Conservation (phyloP, 2,888 invertebrate species). For the Cyclophora punctaria region DNA sequence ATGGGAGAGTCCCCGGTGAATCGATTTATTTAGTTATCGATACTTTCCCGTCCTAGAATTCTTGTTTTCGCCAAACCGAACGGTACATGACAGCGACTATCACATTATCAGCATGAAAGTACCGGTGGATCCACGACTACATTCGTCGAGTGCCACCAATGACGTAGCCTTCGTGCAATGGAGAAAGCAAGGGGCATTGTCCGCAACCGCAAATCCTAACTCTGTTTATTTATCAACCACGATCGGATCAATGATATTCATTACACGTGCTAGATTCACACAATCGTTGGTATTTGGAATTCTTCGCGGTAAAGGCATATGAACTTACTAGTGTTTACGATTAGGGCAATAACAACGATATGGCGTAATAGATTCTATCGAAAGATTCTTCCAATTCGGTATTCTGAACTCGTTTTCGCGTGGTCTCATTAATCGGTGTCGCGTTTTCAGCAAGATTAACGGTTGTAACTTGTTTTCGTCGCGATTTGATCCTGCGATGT, state of each 20-base stretch:
- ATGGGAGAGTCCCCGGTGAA: not conserved
- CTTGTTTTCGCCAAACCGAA: conserved; percentile 40
- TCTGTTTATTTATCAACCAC: conserved; percentile 57
- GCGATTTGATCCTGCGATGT: conserved; percentile 38
- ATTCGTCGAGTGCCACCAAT: conserved; percentile 20
- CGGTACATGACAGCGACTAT: conserved; percentile 33
- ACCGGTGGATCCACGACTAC: conserved; percentile 48
- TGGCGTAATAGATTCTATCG: conserved; percentile 10
- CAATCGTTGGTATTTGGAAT: conserved; percentile 60
- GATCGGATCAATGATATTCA: conserved; percentile 54
- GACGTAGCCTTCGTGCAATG: not conserved
- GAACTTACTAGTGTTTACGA: conserved; percentile 40
- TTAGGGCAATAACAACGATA: conserved; percentile 13
- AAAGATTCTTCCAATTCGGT: conserved; percentile 32
- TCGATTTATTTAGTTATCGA: conserved; percentile 22
- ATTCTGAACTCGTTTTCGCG: conserved; percentile 44
- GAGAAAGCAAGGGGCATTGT: conserved; percentile 44
- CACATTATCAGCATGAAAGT: conserved; percentile 47
- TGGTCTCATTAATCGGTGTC: conserved; percentile 39
- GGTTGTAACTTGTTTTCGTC: conserved; percentile 61
- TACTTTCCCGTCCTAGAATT: conserved; percentile 52
- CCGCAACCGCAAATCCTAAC: conserved; percentile 49
- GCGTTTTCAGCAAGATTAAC: conserved; percentile 58
- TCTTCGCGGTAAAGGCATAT: conserved; percentile 42
- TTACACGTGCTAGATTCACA: conserved; percentile 68